A percentile compares a stretch with the other conserved stretches of the same genome.
These are phyloP conservation scores for Peromyscus leucopus DNA, from an alignment of 2,113 vertebrate species.

Conservation along the genomic window DNA sequence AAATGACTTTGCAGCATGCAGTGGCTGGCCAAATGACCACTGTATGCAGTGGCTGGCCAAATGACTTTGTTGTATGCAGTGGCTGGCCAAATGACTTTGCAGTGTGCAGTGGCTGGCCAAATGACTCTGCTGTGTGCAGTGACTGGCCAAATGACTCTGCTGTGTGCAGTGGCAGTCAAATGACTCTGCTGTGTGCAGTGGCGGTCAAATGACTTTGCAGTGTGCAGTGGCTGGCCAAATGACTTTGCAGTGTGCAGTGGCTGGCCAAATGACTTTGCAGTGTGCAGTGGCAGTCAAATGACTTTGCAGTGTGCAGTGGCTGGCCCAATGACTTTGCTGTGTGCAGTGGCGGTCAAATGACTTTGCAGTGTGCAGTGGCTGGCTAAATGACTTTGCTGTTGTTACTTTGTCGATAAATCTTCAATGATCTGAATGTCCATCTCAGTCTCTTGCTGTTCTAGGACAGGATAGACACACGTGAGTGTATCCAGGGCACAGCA, in stretches of 20 bases:
- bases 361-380: too few species aligned
- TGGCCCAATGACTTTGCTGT: too few species aligned
- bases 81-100: neutral
- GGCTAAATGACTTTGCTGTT: constrained; percentile 31
- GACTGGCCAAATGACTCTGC: neutral
- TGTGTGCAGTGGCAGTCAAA: neutral
- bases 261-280: constrained; percentile 34
- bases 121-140: constrained; percentile 20
- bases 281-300: too few species aligned
- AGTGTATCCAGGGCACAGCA: neutral
- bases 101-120: neutral
- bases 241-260: neutral
- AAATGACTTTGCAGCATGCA: constrained; percentile 53
- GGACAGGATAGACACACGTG: neutral
- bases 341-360: too few species aligned
- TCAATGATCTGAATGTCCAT: constrained; percentile 33
- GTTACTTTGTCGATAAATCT: constrained; percentile 43
- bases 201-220: too few species aligned
- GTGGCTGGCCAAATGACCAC: too few species aligned
- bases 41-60: neutral
- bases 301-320: too few species aligned
- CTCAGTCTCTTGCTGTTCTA: constrained; percentile 29
- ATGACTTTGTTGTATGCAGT: neutral
- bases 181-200: neutral
- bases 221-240: too few species aligned